Percentiles rank a stretch among this genome's conserved stretches.
Evolutionary conservation across 1,140 invertebrate species (phyloP).

Genomic region (Cydia pomonella): DNA sequence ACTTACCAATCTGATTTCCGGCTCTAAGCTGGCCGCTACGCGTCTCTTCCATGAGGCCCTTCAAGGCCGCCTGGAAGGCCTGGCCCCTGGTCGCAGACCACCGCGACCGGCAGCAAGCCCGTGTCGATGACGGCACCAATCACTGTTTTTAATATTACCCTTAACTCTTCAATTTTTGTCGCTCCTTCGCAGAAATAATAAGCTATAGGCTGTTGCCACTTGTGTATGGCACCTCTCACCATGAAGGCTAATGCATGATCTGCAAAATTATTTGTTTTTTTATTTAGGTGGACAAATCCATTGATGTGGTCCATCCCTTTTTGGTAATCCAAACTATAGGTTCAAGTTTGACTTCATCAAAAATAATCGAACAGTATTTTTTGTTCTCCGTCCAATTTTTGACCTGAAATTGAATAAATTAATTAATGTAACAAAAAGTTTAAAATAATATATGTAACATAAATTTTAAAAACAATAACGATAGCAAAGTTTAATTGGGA

Average conservation of each 20-base stretch:
- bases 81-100: background rate
- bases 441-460: background rate
- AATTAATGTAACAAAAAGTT: background rate
- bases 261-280: slow-evolving; percentile 36
- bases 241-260: slow-evolving; percentile 48
- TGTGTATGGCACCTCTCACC: slow-evolving; percentile 39
- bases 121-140: background rate
- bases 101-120: background rate
- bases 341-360: slow-evolving; percentile 41
- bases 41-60: background rate
- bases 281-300: slow-evolving; percentile 43
- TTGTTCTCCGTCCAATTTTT: slow-evolving; percentile 40
- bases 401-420: background rate
- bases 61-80: background rate
- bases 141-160: background rate
- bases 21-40: background rate
- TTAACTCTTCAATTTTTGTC: background rate
- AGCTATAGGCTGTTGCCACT: slow-evolving; percentile 20
- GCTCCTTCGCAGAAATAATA: slow-evolving; percentile 40
- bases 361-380: slow-evolving; percentile 42
- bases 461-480: background rate
- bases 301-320: slow-evolving; percentile 37
- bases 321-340: slow-evolving; percentile 35
- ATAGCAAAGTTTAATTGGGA: too few species aligned
- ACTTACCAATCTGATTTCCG: background rate